phyloP scores from a whole-genome alignment of 2,113 vertebrate genomes.

The Eurypyga helias region DNA sequence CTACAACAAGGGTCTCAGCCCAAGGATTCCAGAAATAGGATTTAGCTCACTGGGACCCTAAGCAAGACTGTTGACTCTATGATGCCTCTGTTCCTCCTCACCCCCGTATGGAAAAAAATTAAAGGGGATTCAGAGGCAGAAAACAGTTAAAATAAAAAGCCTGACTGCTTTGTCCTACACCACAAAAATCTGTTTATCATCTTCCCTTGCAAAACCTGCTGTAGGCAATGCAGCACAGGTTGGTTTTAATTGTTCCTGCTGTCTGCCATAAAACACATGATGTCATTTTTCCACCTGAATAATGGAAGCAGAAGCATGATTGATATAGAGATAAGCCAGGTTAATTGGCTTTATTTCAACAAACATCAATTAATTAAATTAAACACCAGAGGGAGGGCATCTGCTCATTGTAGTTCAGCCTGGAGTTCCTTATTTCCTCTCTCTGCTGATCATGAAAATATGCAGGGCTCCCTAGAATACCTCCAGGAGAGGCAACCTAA shows the following conservation, averaged over 20 bases:
- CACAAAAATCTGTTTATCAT: background rate
- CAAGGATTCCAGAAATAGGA: background rate
- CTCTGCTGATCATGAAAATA: background rate
- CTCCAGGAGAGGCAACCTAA: background rate
- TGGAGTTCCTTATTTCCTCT: background rate
- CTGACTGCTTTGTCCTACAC: background rate
- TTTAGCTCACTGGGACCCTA: background rate
- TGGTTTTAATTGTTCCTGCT: constrained; percentile 43
- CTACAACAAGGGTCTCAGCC: background rate
- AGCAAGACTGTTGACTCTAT: background rate
- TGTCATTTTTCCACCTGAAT: constrained; percentile 36
- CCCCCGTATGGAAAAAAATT: background rate
- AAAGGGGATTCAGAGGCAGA: background rate
- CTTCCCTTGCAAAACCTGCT: background rate
- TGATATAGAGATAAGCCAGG: constrained; percentile 63
- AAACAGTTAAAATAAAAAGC: background rate
- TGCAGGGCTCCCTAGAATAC: background rate
- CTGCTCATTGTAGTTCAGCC: constrained; percentile 18
- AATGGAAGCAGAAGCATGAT: constrained; percentile 38
- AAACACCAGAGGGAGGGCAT: constrained; percentile 50
- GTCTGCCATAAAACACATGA: constrained; percentile 32
- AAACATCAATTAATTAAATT: constrained; percentile 69
- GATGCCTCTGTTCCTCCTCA: background rate
- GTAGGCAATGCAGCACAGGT: background rate
- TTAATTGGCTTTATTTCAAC: constrained; percentile 68